A percentile compares a stretch with the other conserved stretches of the same genome.
Conservation (phyloP, 2,113 vertebrate genomes). For the Polyodon spathula region DNA sequence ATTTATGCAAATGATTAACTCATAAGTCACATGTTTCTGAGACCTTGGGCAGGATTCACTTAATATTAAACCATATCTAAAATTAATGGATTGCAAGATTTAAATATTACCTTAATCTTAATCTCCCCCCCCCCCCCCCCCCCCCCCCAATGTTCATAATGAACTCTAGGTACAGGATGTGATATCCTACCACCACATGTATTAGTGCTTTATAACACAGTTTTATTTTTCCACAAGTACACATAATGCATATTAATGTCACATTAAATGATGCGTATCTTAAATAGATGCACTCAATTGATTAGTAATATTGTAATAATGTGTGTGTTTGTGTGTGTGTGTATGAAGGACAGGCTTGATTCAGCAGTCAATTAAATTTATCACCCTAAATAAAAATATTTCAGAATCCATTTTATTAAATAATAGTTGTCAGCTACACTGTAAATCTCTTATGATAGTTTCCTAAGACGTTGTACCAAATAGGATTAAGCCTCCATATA, state of each 20-base stretch:
- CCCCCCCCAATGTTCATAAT: no score
- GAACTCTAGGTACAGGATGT: no score
- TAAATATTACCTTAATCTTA: no score
- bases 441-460: conserved; percentile 74
- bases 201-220: conserved; percentile 1
- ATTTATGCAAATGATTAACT: no score
- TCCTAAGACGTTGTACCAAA: conserved; percentile 65
- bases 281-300: conserved; percentile 4
- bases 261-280: background rate
- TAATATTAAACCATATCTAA: no score
- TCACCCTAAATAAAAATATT: conserved; percentile 68
- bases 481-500: conserved; percentile 65
- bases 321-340: background rate
- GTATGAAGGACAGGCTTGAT: background rate
- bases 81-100: no score
- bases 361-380: conserved; percentile 77
- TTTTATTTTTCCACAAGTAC: background rate
- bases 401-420: conserved; percentile 74
- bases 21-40: no score
- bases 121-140: no score
- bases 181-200: background rate
- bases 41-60: no score
- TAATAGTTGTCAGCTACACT: conserved; percentile 78
- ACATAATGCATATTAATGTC: background rate
- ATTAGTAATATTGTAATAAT: conserved; percentile 3